Conservation (phyloP, 2,797 vertebrate genomes). For the Momotus momota region DNA sequence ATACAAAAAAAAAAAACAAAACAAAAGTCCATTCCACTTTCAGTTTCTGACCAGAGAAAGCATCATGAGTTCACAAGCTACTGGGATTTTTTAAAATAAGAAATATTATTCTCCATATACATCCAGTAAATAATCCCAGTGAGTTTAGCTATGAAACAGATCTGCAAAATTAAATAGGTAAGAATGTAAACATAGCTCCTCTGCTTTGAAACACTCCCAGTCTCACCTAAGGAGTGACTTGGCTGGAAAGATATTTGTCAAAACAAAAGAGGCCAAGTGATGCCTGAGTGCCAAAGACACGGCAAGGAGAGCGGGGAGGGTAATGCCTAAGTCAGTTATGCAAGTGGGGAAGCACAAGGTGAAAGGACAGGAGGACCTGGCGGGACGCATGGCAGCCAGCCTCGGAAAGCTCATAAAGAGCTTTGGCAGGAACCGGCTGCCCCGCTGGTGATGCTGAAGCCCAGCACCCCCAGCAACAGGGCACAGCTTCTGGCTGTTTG, state of each 20-base stretch:
- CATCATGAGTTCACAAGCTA: neutral
- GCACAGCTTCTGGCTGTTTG: rapidly evolving
- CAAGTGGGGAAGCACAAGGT: slow-evolving; percentile 39
- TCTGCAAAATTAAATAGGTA: neutral
- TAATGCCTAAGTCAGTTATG: slow-evolving; percentile 27
- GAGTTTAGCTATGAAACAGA: neutral
- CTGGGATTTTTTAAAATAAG: neutral
- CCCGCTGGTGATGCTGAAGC: neutral
- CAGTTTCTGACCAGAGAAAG: slow-evolving; percentile 4
- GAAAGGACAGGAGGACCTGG: slow-evolving; percentile 22
- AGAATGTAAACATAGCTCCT: neutral
- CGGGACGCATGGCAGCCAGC: neutral
- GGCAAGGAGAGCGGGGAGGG: neutral
- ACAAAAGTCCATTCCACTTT: neutral
- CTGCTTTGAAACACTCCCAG: neutral
- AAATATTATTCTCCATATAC: neutral
- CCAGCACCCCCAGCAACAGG: rapidly evolving
- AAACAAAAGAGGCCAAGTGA: neutral
- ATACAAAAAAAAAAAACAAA: neutral
- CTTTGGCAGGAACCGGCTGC: slow-evolving; percentile 18
- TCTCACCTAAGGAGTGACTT: neutral
- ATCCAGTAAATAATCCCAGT: neutral
- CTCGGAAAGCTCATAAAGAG: slow-evolving; percentile 53
- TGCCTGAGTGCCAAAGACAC: neutral
- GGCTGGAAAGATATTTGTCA: neutral